A percentile compares a stretch with the other conserved stretches of the same genome.
Evolutionary conservation across 2,113 vertebrate species (phyloP).

Genomic region (Phycodurus eques): DNA sequence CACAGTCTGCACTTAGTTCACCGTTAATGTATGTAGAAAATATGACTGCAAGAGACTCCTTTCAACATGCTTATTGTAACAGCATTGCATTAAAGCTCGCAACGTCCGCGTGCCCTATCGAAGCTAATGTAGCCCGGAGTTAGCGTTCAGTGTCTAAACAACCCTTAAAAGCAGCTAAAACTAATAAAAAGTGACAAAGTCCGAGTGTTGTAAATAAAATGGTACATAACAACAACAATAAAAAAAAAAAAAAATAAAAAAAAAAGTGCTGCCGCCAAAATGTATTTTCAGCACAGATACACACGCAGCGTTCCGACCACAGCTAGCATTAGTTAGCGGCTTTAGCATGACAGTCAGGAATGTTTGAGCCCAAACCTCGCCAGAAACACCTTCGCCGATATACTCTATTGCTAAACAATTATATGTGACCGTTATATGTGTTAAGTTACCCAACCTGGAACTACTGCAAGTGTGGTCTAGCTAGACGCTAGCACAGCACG

Average conservation of each 20-base stretch:
- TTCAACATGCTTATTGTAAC: not conserved
- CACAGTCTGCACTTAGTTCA: not conserved
- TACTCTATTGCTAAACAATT: not conserved
- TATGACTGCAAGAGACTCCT: not conserved
- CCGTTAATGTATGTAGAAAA: not conserved
- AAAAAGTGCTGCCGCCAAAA: not conserved
- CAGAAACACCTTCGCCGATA: fast-evolving
- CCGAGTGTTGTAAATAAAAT: not conserved
- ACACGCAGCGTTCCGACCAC: no score
- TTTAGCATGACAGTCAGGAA: constrained; percentile 30
- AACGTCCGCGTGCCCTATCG: not conserved
- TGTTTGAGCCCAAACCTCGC: constrained; percentile 3
- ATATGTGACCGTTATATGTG: fast-evolving
- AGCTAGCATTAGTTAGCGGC: constrained; percentile 6
- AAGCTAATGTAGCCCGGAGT: not conserved
- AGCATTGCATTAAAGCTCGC: not conserved
- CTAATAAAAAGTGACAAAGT: not conserved
- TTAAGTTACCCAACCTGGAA: constrained; percentile 40
- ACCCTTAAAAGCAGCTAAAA: not conserved
- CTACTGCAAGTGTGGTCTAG: constrained; percentile 8
- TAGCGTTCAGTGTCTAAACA: not conserved
- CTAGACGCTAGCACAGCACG: not conserved
- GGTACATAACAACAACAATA: not conserved
- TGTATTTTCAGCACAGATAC: not conserved
- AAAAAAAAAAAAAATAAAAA: not conserved